Conservation (phyloP, 2,113 vertebrate genomes). For the Hippopotamus amphibius region DNA sequence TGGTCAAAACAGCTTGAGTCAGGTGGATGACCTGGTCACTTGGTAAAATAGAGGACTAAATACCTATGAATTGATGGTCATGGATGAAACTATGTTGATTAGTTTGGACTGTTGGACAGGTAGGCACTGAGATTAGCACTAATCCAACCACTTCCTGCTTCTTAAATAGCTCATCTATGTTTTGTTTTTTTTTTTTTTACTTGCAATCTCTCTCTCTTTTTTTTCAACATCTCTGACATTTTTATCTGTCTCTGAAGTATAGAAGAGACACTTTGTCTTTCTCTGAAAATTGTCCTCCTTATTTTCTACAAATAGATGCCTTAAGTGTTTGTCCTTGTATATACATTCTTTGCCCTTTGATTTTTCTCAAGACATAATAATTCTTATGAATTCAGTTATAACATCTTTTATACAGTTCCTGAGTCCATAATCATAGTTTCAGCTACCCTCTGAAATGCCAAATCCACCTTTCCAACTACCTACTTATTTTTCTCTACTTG, state of each 20-base stretch:
- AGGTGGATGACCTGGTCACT: neutral
- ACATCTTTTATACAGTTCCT: neutral
- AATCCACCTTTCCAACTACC: neutral
- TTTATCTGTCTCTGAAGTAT: neutral
- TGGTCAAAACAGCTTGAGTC: neutral
- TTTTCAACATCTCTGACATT: neutral
- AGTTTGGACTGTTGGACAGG: neutral
- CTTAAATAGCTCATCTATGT: neutral
- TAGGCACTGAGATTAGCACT: neutral
- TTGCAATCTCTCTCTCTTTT: neutral
- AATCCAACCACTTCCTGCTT: neutral
- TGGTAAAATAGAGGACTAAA: neutral
- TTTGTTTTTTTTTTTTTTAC: neutral
- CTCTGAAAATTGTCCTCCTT: neutral
- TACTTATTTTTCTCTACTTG: neutral
- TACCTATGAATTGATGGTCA: neutral
- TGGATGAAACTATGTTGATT: neutral
- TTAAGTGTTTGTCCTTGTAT: neutral
- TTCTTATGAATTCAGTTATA: neutral
- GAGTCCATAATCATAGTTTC: neutral
- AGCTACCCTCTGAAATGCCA: neutral
- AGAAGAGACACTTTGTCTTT: neutral
- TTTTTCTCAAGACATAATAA: neutral
- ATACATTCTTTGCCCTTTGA: neutral
- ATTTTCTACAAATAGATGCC: neutral